Percentiles rank a stretch among this genome's conserved stretches.
Evolutionary conservation across 2,113 vertebrate genomes (phyloP).

Genomic region (Hyperoodon ampullatus): DNA sequence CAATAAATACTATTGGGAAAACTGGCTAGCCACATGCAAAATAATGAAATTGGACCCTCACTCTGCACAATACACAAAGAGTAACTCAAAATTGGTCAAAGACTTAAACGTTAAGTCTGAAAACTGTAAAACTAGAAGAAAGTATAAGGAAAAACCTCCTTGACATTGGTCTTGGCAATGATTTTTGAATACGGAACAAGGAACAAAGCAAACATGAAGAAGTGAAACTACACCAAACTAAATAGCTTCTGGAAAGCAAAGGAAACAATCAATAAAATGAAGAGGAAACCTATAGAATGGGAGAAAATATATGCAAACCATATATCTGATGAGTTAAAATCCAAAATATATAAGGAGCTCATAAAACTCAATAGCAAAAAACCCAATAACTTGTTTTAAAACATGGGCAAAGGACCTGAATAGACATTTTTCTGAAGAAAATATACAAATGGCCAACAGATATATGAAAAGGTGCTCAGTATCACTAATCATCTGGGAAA

Average conservation of each 20-base stretch:
- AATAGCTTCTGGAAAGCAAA: neutral
- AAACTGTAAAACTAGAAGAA: neutral
- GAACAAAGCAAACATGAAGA: neutral
- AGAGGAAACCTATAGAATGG: neutral
- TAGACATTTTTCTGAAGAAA: neutral
- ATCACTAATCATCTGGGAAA: neutral
- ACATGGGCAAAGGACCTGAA: neutral
- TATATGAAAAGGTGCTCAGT: neutral
- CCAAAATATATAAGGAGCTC: neutral
- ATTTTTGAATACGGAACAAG: neutral
- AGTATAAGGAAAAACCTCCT: neutral
- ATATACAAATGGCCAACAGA: neutral
- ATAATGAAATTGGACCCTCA: neutral
- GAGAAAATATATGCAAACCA: neutral
- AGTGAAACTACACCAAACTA: neutral
- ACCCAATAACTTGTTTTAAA: neutral
- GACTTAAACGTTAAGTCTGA: neutral
- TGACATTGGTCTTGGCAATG: neutral
- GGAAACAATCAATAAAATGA: neutral
- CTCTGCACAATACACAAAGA: neutral
- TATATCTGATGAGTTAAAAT: neutral
- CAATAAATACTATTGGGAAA: neutral
- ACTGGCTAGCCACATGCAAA: neutral
- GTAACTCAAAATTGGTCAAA: neutral
- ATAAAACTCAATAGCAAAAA: neutral